phyloP scores from a whole-genome alignment of 2,113 vertebrate genomes.

The Oreochromis niloticus region DNA sequence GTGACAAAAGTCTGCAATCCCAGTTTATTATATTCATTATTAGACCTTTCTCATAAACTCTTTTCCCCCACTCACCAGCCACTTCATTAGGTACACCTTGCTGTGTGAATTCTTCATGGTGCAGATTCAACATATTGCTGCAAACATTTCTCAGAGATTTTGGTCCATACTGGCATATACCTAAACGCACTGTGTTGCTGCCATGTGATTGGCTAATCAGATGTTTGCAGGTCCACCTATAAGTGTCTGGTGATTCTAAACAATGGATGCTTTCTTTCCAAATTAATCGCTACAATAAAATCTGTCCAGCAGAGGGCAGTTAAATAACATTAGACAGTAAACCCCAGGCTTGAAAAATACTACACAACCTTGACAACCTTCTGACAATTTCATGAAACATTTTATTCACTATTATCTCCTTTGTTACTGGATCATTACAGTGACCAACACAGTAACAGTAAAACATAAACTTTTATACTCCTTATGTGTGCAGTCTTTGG shows the following conservation, averaged over 20 bases:
- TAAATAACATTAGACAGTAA: background rate
- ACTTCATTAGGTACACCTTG: background rate
- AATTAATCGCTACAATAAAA: background rate
- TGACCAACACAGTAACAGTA: background rate
- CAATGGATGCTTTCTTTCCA: background rate
- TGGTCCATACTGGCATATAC: background rate
- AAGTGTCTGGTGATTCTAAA: background rate
- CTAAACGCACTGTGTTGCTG: background rate
- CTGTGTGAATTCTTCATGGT: background rate
- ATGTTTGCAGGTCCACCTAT: background rate
- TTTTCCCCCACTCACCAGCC: rapidly evolving
- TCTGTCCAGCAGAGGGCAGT: background rate
- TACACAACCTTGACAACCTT: background rate
- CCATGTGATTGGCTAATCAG: background rate
- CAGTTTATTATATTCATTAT: background rate
- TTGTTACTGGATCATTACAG: background rate
- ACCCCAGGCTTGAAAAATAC: background rate
- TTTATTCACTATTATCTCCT: background rate
- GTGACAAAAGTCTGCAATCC: background rate
- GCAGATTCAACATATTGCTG: background rate
- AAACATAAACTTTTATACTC: background rate
- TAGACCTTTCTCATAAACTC: background rate
- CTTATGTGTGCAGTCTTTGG: background rate
- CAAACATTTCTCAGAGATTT: background rate
- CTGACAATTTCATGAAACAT: background rate